Evolutionary conservation across 2,888 invertebrate species (phyloP).

Genomic region (Acronicta alni): DNA sequence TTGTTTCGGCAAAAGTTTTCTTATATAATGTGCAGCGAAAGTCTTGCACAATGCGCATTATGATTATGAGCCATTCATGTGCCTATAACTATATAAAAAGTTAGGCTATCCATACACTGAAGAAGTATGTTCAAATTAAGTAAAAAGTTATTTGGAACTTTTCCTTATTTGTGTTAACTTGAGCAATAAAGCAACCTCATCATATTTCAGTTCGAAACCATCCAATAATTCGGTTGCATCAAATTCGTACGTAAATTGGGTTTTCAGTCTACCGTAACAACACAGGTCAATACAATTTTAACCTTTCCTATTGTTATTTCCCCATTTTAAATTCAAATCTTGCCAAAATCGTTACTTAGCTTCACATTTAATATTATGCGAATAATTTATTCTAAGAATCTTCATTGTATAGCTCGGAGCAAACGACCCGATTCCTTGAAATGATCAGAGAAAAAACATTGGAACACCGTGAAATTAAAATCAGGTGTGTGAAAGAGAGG

Average conservation of each 20-base stretch:
- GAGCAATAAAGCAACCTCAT: not conserved
- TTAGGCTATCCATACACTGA: constrained; percentile 5
- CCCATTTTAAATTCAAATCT: constrained; percentile 13
- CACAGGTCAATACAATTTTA: not conserved
- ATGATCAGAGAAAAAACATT: constrained; percentile 40
- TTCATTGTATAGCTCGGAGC: constrained; percentile 48
- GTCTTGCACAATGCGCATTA: not conserved
- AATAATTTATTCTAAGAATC: constrained; percentile 53
- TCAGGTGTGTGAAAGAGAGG: constrained; percentile 38
- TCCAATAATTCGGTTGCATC: not conserved
- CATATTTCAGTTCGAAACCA: not conserved
- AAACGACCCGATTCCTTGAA: constrained; percentile 47
- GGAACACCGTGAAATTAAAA: constrained; percentile 53
- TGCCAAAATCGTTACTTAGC: constrained; percentile 22
- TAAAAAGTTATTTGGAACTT: constrained; percentile 10
- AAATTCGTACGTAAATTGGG: not conserved
- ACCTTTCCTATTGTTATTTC: constrained; percentile 5
- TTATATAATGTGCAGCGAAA: too few species aligned
- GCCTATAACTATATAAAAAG: constrained; percentile 7
- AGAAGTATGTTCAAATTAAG: constrained; percentile 2
- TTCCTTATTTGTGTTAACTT: not conserved
- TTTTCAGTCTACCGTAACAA: too few species aligned
- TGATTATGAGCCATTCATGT: not conserved
- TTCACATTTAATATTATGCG: constrained; percentile 19
- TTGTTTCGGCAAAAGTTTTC: too few species aligned